Evolutionary conservation across 2,113 vertebrate species (phyloP).

Genomic region (Sapajus apella): DNA sequence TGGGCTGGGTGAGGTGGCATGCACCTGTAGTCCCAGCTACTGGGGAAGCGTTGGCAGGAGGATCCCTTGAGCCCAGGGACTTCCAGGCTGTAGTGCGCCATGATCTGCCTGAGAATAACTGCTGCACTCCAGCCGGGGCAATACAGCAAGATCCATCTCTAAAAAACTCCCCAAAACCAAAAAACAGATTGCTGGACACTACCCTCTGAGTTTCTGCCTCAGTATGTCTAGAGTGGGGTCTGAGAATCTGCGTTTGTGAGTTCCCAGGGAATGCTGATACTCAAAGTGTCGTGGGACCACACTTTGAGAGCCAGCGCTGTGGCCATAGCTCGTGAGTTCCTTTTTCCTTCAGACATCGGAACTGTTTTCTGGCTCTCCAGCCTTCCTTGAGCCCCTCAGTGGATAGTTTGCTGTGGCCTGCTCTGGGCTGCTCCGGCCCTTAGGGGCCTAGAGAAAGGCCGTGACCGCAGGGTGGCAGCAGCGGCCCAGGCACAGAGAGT

Average conservation of each 20-base stretch:
- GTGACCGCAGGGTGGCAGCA: constrained; percentile 82
- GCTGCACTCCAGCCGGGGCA: not conserved
- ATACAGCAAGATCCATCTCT: not conserved
- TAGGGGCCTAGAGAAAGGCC: not conserved
- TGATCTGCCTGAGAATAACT: not conserved
- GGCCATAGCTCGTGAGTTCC: not conserved
- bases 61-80: not conserved
- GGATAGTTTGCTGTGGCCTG: accelerated
- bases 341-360: not conserved
- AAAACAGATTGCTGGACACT: not conserved
- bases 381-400: not conserved
- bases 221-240: not conserved
- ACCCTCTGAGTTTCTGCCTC: not conserved
- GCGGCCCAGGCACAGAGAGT: not conserved
- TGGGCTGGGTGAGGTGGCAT: not conserved
- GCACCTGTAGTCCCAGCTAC: not conserved
- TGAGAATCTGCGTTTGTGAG: not conserved
- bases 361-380: not conserved
- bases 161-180: not conserved
- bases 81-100: not conserved
- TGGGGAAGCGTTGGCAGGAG: not conserved
- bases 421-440: accelerated
- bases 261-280: not conserved
- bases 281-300: too few species aligned
- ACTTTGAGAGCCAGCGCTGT: not conserved